Evolutionary conservation across 2,113 vertebrate species (phyloP).

Genomic region (Mirounga angustirostris): DNA sequence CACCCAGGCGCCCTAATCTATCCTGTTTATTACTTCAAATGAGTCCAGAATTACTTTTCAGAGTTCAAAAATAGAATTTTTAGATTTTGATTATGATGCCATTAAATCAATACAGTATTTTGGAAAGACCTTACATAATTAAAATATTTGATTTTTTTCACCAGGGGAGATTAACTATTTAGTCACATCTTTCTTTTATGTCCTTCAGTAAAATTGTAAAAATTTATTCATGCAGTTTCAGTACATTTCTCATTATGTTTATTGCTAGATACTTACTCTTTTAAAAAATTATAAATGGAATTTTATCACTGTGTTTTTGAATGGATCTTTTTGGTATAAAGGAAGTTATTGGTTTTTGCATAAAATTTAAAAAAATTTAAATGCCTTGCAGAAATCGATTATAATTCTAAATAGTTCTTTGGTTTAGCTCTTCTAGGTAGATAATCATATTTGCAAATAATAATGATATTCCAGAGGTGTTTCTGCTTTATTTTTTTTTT

Average conservation of each 20-base stretch:
- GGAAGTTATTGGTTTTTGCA: background rate
- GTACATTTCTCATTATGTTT: slow-evolving; percentile 19
- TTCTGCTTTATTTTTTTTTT: slow-evolving; percentile 23
- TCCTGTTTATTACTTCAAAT: slow-evolving; percentile 44
- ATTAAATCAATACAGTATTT: slow-evolving; percentile 22
- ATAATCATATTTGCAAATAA: slow-evolving; percentile 40
- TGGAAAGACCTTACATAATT: background rate
- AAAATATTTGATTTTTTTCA: slow-evolving; percentile 9
- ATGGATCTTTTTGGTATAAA: background rate
- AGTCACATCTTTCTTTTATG: slow-evolving; percentile 2
- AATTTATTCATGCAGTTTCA: background rate
- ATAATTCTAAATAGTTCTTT: slow-evolving; percentile 21
- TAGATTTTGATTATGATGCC: slow-evolving; percentile 20
- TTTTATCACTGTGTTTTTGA: slow-evolving; percentile 49
- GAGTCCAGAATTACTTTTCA: slow-evolving; percentile 42
- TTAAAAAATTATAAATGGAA: slow-evolving; percentile 25
- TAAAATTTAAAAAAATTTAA: background rate
- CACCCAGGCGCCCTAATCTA: background rate
- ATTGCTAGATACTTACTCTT: slow-evolving; percentile 8
- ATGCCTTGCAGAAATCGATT: background rate
- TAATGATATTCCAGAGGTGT: background rate
- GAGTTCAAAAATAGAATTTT: slow-evolving; percentile 51
- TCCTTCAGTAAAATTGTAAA: slow-evolving; percentile 1
- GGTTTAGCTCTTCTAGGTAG: background rate
- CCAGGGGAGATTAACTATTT: background rate